Base-by-base conservation (phyloP, 2,888 invertebrate genomes). In the Sarcophaga rosellei region DNA sequence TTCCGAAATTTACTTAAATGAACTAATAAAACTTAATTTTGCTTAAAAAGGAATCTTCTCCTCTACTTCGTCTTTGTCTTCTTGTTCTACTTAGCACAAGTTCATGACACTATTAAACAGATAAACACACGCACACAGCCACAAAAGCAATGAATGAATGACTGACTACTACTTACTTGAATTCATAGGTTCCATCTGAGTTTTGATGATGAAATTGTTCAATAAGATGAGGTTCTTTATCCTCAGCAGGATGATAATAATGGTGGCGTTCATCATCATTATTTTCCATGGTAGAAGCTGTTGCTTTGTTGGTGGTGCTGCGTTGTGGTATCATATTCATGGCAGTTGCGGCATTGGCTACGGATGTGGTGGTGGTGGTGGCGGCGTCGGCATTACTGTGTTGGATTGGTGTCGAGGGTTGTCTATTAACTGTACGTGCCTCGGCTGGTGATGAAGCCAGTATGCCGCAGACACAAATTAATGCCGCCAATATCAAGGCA, bases 121-220 rank as follows among this genome's bases (percentile, higher is more conserved):
- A 53, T 4, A 53, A 12, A 17, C 2, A 15, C 0, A 53, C 17
- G 1, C 53, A 53, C 53, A 53, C 53, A 15, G 0, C 0, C 17
- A 4, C 15, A 53, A 4, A 53, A 17, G 0, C 1, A 47, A 53
- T 15, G 15, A 15, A 53, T 4, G 53, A 53, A 12, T 15, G 53
- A 17, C 15, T 53, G 8, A 10, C 35, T 8, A n/a, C n/a, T n/a
- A 83, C 86, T 88, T 74, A 89, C 89, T 88, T 89, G 84, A 84
- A 89, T 77, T 92, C 91, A 75, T 91, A 91, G 35, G 89, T 88
- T 8, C 92, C 91, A 76, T 90, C 89, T 4, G 81, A 15, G 0
- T 76, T 84, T 8, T 91, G 89, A 2, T 83, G 87, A 86, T 90
- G 90, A 57, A 84, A 89, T 73, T 89, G 81, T 4, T 91, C 92